Base-by-base conservation (phyloP, 1,140 invertebrate species). In the Drosophila simulans region DNA sequence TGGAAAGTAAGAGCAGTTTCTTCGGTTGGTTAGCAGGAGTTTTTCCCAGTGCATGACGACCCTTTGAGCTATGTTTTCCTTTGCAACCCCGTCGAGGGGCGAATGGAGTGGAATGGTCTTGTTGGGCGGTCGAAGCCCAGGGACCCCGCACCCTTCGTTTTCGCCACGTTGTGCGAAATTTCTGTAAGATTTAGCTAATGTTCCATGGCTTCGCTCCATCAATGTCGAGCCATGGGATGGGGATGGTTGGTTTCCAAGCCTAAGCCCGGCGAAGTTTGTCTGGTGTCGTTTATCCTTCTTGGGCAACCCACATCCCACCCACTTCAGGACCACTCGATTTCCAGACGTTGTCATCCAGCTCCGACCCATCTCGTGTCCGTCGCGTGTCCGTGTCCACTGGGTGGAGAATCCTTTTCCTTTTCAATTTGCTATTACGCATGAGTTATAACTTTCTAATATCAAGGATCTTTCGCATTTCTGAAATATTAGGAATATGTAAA, bases 121-220 rank as follows among this genome's bases (percentile, higher is more conserved):
- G 13, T 27, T 13, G 22, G 15, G 11, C 27, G 51, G 22, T 34
- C 22, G 43, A 46, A 20, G 5, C 25, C 34, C 25, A 8, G 40
- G 39, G 12, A 15, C 4, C 27, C 48, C 8, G 25, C 48, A 31
- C 48, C 54, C 39, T 56, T 40, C 39, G 22, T 15, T 25, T 12
- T 27, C 39, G 2, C 25, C 25, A 37, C 31, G 34, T 57, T 58
- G 79, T 82, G 79, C 62, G 58, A 73, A 81, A 82, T 81, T 68
- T 79, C 62, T 70, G 59, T 72, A 79, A 62, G 77, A 84, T 83
- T 83, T 84, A 73, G 80, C 80, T 84, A 84, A 79, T 84, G 80
- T 83, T 75, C 78, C 64, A 59, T 46, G 76, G 80, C 62, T 62
- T 73, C 80, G 69, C 82, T 83, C 74, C 79, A 81, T 81, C 79